Evolutionary conservation across 2,113 vertebrate species (phyloP), one percentile per base, ranked within the genome.

Genomic region (Scatophagus argus): DNA sequence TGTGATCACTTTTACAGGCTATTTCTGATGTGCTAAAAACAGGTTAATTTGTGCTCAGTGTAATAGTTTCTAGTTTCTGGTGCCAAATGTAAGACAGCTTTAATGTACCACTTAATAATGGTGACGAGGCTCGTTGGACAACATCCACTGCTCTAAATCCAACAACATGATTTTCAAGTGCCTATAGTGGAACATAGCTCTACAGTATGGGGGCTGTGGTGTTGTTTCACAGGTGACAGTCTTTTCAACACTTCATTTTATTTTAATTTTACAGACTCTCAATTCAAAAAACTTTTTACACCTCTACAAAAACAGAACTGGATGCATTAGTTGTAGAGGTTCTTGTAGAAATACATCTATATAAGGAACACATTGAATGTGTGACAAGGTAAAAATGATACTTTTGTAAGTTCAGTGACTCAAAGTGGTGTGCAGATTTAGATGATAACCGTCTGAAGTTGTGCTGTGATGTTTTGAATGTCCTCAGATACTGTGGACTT

Each of bases 21-120:
- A 39, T 81, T 80, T 82, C 44, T 64, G 65, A 51, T 39, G 14
- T 32, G 16, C 70, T 67, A 55, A 65, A 76, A 65, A 54, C 49
- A 65, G 43, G 29, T 76, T 55, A 68, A 82, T 70, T 58, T 68
- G 27, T 13, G n/a, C 72, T 56, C 27, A 44, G 62, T 71, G 51
- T 44, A 79, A 51, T 25, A 63, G 44, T 23, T 49, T 67, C 12
- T 25, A 65, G 43, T 19, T 62, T 8, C 16, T 44, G 19, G 52
- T 85, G 72, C 86, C 86, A 87, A 87, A 82, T 74, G 34, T 71
- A 78, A 72, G 36, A 77, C 51, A 34, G 58, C 73, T 77, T 69
- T 66, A 70, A 47, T 64, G 31, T 73, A 68, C 32, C 61, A 63
- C 34, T 81, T 84, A 78, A 86, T 81, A 44, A 51, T 46, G 69